Evolutionary conservation across 2,113 vertebrate species (phyloP), one percentile per base, ranked within the genome.

Genomic region (Atrichornis clamosus): DNA sequence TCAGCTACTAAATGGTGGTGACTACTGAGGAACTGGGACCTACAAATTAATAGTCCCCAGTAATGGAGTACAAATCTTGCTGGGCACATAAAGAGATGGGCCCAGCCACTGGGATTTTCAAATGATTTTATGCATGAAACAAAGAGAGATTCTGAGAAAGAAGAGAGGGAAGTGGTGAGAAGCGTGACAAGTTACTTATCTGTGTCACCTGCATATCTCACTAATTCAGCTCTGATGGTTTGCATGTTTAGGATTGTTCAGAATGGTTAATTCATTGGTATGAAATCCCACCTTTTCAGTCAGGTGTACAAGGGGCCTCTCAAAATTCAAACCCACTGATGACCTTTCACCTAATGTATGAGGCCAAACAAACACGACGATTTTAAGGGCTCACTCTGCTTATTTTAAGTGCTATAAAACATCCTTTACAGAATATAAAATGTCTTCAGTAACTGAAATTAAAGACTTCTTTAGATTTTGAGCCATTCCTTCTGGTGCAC

Each of bases 331-430:
- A 92, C 52, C 53, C 24, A 35, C 18, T 22, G n/a, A 52, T 62
- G 80, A 55, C 37, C 60, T 92, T 94, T 78, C 90, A 47, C 26
- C 32, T 75, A 59, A 89, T 23, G 15, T 19, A 86, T 15, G 53
- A 86, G 41, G 30, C 58, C 65, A 81, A 87, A 69, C 24, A 94
- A 92, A 73, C 60, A 75, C 19, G 17, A 69, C 15, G 13, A 70
- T 87, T 93, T 93, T 90, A 90, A 91, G 87, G 56, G 56, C 37
- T 78, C 58, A 3, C 42, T 95, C 64, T 93, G 80, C 72, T 92
- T 80, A 70, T 92, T 96, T 91, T 84, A 87, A 56, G 60, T 73
- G 53, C 52, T 79, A 37, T 87, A 82, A 93, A 94, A 73, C 24
- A n/a, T 70, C 9, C 53, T 88, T 94, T 65, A 58, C 26, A 80